These are phyloP conservation scores for Anguilla anguilla DNA, from an alignment of 2,797 vertebrate species.

Conservation along the genomic window DNA sequence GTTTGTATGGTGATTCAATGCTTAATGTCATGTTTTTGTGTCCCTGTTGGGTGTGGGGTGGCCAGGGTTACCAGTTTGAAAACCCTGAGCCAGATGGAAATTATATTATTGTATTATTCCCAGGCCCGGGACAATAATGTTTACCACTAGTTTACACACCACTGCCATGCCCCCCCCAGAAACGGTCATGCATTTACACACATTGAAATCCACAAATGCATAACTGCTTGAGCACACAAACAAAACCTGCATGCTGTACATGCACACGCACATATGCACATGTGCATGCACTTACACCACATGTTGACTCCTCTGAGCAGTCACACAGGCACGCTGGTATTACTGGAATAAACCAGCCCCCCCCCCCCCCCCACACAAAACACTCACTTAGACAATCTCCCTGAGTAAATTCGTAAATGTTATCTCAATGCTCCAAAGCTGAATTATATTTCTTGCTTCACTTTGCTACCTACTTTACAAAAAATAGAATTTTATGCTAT, in stretches of 20 bases:
- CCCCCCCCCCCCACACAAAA: not conserved
- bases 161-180: too few relatives aligned
- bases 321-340: not conserved
- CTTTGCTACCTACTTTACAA: slow-evolving; percentile 8
- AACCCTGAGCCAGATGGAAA: too few relatives aligned
- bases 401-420: slow-evolving; percentile 30
- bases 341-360: not conserved
- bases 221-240: not conserved
- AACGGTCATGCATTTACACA: not conserved
- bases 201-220: not conserved
- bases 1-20: not conserved
- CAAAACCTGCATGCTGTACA: not conserved
- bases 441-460: slow-evolving; percentile 28
- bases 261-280: not conserved
- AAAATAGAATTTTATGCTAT: not conserved
- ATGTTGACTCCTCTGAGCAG: not conserved
- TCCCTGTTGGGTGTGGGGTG: too few relatives aligned
- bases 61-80: too few relatives aligned
- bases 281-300: not conserved
- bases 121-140: too few relatives aligned
- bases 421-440: slow-evolving; percentile 33
- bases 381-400: slow-evolving; percentile 28
- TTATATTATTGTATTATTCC: too few relatives aligned
- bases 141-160: too few relatives aligned
- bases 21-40: too few relatives aligned